Evolutionary conservation across 2,113 vertebrate genomes (phyloP), one percentile per base, ranked within the genome.

Genomic region (Ciconia maguari): DNA sequence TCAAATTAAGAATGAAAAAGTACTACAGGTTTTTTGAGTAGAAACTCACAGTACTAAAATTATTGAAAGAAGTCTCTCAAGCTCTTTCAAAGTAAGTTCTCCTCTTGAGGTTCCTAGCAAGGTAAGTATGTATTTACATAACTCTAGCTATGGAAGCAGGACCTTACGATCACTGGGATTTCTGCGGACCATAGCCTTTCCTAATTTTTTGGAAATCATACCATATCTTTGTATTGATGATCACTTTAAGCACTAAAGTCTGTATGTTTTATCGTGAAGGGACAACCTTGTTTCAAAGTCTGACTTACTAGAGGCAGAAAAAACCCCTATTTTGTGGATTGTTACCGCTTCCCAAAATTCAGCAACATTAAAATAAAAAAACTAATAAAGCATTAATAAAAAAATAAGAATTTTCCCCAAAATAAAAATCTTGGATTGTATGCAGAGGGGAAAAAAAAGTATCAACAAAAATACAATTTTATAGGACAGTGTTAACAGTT

Each of bases 61-160:
- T 38, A 44, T 6, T 21, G 21, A 36, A 44, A 13, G 54, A 27
- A 61, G 18, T 20, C 4, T 9, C 32, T 71, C 10, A 1, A 65
- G 36, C 8, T 64, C 24, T 64, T 55, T n/a, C 34, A 42, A 36
- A 83, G 7, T 5, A 41, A 41, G 11, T 49, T 55, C 44, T 57
- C 54, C 32, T 76, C 27, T 30, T 46, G 41, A 48, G 41, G 20
- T 32, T 55, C 41, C 21, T 1, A 77, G 55, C 26, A 71, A 42
- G n/a, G 26, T 26, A 58, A 21, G 2, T 27, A 52, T 1, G 2
- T 1, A 11, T 24, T 83, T 34, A 68, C 1, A 0, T 16, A 34
- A 62, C 29, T 48, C 65, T 9, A 61, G 46, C 34, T 36, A 27
- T 19, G 38, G 44, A 68, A 52, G 34, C 18, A 83, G 26, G 27